A percentile compares a stretch with the other conserved stretches of the same genome.
These are phyloP conservation scores for Sebastolobus alascanus DNA, from an alignment of 2,797 vertebrate genomes.

Conservation along the genomic window DNA sequence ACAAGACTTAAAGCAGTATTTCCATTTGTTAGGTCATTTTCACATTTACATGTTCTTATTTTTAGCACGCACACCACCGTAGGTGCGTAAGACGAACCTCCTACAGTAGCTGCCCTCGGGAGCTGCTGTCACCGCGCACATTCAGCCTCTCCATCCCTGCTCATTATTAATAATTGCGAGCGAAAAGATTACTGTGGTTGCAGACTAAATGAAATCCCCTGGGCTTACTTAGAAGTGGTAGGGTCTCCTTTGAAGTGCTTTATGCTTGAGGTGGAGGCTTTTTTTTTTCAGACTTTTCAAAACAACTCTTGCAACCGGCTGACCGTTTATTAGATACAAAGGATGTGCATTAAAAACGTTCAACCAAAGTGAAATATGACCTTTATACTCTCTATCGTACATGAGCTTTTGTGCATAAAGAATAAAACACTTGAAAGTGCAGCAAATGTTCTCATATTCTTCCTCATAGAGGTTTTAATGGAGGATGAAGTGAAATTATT, in stretches of 20 bases:
- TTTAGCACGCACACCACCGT: conserved; percentile 29
- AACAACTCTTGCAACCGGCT: conserved; percentile 22
- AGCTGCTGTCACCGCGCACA: conserved; percentile 49
- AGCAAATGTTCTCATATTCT: neutral
- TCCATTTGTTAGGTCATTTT: conserved; percentile 43
- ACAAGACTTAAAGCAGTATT: conserved; percentile 22
- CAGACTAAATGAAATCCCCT: conserved; percentile 54
- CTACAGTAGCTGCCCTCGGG: conserved; percentile 40
- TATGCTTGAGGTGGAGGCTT: conserved; percentile 34
- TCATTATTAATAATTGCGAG: conserved; percentile 75
- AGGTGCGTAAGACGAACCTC: conserved; percentile 26
- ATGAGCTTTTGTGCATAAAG: neutral
- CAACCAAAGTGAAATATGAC: conserved; percentile 13
- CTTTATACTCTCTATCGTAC: neutral
- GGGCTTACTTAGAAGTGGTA: conserved; percentile 52
- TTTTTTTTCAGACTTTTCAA: conserved; percentile 25
- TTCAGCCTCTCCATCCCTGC: conserved; percentile 41
- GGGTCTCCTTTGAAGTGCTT: conserved; percentile 68
- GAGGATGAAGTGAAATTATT: neutral
- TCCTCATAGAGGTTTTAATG: neutral
- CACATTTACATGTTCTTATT: conserved; percentile 39
- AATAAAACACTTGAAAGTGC: conserved; percentile 14
- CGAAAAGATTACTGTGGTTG: conserved; percentile 51
- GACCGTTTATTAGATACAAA: conserved; percentile 29
- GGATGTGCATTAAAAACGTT: neutral